These are phyloP conservation scores for Mola mola DNA, from an alignment of 2,113 vertebrate genomes.

Conservation along the genomic window DNA sequence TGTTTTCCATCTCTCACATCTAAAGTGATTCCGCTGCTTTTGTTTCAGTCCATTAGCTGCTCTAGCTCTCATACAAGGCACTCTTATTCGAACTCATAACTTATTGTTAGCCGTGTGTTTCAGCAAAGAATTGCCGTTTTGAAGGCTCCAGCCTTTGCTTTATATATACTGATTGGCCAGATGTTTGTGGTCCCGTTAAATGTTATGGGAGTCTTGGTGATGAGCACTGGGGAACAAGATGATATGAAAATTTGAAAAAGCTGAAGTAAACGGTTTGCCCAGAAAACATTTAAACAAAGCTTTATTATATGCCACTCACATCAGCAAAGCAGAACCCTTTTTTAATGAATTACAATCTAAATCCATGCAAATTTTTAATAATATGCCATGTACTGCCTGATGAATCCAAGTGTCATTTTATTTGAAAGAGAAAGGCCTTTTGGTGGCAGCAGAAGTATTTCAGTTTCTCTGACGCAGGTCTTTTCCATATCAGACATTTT, in stretches of 20 bases:
- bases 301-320: slow-evolving; percentile 10
- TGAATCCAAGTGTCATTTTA: too few relatives aligned
- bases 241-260: slow-evolving; percentile 21
- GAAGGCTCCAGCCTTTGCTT: slow-evolving; percentile 10
- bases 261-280: slow-evolving; percentile 19
- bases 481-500: too few relatives aligned
- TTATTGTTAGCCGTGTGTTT: slow-evolving; percentile 39
- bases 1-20: slow-evolving; percentile 48
- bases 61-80: slow-evolving; percentile 44
- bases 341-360: too few relatives aligned
- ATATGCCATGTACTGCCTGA: too few relatives aligned
- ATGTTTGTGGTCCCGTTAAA: slow-evolving; percentile 37
- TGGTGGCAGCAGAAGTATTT: too few relatives aligned
- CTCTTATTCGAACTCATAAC: slow-evolving; percentile 50
- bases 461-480: too few relatives aligned
- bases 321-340: neutral
- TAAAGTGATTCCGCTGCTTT: slow-evolving; percentile 47
- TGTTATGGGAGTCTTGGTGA: slow-evolving; percentile 27
- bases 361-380: too few relatives aligned
- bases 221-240: slow-evolving; percentile 44
- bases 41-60: slow-evolving; percentile 68
- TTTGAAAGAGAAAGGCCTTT: too few relatives aligned
- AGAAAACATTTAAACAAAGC: too few relatives aligned
- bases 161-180: slow-evolving; percentile 45
- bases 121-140: slow-evolving; percentile 10